Evolutionary conservation across 2,113 vertebrate genomes (phyloP).

Genomic region (Gallinago jamesoni): DNA sequence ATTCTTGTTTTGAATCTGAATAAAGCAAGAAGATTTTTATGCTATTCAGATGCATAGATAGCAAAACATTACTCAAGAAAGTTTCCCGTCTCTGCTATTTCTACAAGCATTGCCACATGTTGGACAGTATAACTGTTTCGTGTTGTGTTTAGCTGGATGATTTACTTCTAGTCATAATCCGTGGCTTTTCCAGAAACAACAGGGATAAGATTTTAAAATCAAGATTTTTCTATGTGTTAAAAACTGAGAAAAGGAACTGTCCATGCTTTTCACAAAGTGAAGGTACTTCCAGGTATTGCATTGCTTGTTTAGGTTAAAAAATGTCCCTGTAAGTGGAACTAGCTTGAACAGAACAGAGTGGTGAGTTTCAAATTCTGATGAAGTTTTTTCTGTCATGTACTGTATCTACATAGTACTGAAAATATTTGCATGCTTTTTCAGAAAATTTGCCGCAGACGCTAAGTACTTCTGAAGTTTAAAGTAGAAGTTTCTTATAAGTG

Average conservation of each 20-base stretch:
- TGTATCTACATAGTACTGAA: not conserved
- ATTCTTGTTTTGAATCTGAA: not conserved
- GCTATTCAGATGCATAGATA: not conserved
- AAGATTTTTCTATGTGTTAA: not conserved
- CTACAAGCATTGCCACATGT: not conserved
- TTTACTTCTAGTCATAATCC: not conserved
- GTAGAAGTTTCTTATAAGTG: not conserved
- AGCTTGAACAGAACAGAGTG: not conserved
- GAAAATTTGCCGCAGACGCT: not conserved
- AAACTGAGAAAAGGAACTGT: not conserved
- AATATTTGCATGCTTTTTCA: not conserved
- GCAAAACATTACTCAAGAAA: not conserved
- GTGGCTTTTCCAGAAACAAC: not conserved
- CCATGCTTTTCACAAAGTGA: not conserved
- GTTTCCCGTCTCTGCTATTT: accelerated
- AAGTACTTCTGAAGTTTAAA: not conserved
- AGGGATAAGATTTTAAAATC: not conserved
- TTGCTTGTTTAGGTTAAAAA: not conserved
- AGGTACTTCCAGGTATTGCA: not conserved
- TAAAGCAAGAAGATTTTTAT: not conserved
- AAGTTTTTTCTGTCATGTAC: not conserved
- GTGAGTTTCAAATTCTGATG: not conserved
- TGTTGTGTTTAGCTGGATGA: not conserved
- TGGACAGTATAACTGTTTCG: not conserved
- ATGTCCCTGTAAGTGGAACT: not conserved